Conservation (phyloP, 2,888 invertebrate genomes). For the Trypoxylon attenuatum region DNA sequence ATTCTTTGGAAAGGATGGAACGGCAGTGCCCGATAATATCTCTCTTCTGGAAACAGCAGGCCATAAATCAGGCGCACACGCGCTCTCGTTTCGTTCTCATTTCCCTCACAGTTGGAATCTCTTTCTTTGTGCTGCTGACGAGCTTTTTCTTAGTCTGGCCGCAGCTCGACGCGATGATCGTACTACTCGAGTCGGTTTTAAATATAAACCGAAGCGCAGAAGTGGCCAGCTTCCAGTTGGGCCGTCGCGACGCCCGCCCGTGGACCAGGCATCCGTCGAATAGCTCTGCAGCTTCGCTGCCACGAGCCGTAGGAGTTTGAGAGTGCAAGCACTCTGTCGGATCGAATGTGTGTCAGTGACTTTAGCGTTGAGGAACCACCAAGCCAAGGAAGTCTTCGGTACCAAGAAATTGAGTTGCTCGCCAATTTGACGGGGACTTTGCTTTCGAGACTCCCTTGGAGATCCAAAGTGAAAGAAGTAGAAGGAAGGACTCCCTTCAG, state of each 20-base stretch:
- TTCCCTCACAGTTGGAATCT: constrained; percentile 11
- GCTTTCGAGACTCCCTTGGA: too few species aligned
- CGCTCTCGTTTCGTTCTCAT: not conserved
- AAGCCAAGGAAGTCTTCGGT: too few species aligned
- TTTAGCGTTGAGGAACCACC: too few species aligned
- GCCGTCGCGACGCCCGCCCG: constrained; percentile 65
- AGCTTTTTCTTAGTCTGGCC: constrained; percentile 19
- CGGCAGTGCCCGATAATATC: too few species aligned
- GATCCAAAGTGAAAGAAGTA: too few species aligned
- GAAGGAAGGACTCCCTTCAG: too few species aligned
- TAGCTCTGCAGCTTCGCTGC: constrained; percentile 2
- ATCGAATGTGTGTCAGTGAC: too few species aligned
- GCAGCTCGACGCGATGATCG: too few species aligned
- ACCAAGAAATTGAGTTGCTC: too few species aligned
- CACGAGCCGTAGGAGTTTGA: constrained; percentile 2
- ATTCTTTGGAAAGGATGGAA: too few species aligned
- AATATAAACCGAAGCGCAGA: constrained; percentile 70
- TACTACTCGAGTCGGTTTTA: constrained; percentile 63
- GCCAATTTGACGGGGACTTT: too few species aligned
- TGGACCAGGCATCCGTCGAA: constrained; percentile 46
- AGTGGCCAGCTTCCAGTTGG: constrained; percentile 68
- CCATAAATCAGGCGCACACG: constrained; percentile 29
- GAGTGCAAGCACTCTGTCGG: constrained; percentile 15
- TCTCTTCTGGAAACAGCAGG: constrained; percentile 19
- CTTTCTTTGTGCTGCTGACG: constrained; percentile 15